Percentiles rank a stretch among this genome's conserved stretches.
Evolutionary conservation across 2,113 vertebrate genomes (phyloP).

Genomic region (Myanophis thanlyinensis): DNA sequence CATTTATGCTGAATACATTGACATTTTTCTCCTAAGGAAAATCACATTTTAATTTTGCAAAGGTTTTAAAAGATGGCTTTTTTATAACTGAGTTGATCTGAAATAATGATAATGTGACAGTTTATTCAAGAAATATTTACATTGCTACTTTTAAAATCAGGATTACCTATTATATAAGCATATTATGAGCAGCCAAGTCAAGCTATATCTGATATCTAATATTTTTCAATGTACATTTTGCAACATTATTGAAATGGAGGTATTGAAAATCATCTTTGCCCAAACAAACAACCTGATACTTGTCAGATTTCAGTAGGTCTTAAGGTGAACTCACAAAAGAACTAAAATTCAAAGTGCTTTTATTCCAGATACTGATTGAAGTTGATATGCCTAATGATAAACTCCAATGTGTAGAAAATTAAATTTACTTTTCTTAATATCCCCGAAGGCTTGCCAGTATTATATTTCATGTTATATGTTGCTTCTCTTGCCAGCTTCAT

Average conservation of each 20-base stretch:
- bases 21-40: background rate
- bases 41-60: background rate
- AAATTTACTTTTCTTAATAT: background rate
- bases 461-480: background rate
- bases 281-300: background rate
- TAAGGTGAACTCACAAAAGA: background rate
- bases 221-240: background rate
- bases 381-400: background rate
- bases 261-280: background rate
- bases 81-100: background rate
- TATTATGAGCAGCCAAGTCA: background rate
- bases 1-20: background rate
- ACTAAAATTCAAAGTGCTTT: background rate
- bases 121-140: background rate
- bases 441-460: background rate
- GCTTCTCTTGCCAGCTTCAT: background rate
- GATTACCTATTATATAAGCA: background rate
- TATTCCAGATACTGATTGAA: background rate
- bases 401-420: background rate
- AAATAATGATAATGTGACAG: background rate
- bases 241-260: background rate
- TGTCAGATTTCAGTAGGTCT: background rate
- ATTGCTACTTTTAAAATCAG: background rate
- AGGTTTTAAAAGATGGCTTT: background rate
- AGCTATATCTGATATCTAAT: background rate